These are phyloP conservation scores for Andricus quercusramuli DNA, from an alignment of 2,888 invertebrate genomes.

Conservation along the genomic window DNA sequence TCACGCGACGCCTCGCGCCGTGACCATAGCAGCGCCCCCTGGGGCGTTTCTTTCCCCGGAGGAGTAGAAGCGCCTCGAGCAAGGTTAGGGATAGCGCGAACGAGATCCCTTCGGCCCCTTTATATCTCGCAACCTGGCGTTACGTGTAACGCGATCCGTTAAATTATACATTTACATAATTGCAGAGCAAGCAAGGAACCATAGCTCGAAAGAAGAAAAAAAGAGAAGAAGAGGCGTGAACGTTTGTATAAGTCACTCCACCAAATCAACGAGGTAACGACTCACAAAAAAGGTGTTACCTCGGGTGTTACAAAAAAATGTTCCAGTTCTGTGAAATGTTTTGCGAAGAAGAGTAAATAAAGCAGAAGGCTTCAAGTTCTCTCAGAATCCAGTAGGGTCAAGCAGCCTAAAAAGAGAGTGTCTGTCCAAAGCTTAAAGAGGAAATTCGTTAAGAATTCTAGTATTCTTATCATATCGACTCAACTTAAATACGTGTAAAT, in stretches of 20 bases:
- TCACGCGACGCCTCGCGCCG: conserved; percentile 56
- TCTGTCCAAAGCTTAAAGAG: neutral
- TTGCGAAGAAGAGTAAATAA: conserved; percentile 12
- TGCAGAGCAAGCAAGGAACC: conserved; percentile 39
- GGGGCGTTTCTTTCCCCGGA: conserved; percentile 17
- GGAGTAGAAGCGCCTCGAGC: conserved; percentile 11
- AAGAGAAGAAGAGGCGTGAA: conserved; percentile 22
- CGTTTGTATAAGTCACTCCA: conserved; percentile 35
- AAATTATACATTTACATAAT: conserved; percentile 39
- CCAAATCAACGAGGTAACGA: conserved; percentile 26
- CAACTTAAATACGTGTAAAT: neutral
- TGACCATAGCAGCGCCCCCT: conserved; percentile 15
- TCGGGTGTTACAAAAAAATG: conserved; percentile 16
- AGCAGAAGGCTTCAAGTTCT: conserved; percentile 4
- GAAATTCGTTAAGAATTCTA: neutral
- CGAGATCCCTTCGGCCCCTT: conserved; percentile 42
- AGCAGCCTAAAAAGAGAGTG: conserved; percentile 2
- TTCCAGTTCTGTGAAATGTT: conserved; percentile 22
- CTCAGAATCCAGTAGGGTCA: conserved; percentile 15
- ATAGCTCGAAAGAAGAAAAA: conserved; percentile 34
- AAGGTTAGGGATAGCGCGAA: conserved; percentile 46
- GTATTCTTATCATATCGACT: neutral
- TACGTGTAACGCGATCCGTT: conserved; percentile 33
- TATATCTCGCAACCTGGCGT: neutral
- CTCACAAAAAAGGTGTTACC: conserved; percentile 12